Base-by-base conservation (phyloP, 2,797 vertebrate genomes). In the Myoxocephalus aenaeus region DNA sequence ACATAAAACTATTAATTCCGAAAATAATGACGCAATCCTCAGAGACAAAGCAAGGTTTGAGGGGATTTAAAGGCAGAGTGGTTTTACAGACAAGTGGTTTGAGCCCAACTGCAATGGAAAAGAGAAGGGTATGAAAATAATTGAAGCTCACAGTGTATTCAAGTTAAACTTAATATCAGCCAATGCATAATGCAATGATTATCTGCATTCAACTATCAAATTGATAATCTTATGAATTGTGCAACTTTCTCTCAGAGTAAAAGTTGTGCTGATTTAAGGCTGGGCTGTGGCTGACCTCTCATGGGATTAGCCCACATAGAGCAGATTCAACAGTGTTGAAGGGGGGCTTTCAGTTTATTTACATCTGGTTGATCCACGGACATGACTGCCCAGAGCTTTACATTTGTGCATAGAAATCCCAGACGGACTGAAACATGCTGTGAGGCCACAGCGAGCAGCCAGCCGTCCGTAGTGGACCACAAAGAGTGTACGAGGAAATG, bases 341-440 rank as follows among this genome's bases (percentile, higher is more conserved):
- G 27, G 25, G 27, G 15, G 54, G 62, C 42, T 68, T 61, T 59
- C 46, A 42, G 29, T 83, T 59, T 71, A 74, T 82, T 78, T 78
- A 74, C 73, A 81, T 77, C 63, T 87, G 79, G 63, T 75, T 20
- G 20, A 56, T 67, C 36, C 25, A 22, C 34, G 15, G 44, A 80
- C 38, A 15, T n/a, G 63, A 54, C 48, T 68, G 32, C 68, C 48
- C 53, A 65, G 48, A 54, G 63, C n/a, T 32, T 64, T 46, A 20
- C 3, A 66, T 25, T 51, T 59, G 7, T 57, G 14, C 32, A 32
- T 15, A 1, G 7, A 8, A n/a, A 53, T 27, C 48, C 5, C 59
- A 32, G 65, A 46, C 56, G 4, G 6, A 5, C 42, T 78, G 66
- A 14, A 50, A 74, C 64, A 44, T 36, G 29, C 6, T 44, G 51